These are phyloP conservation scores for Fragum whitleyi DNA, from an alignment of 2,888 invertebrate species.

Conservation along the genomic window DNA sequence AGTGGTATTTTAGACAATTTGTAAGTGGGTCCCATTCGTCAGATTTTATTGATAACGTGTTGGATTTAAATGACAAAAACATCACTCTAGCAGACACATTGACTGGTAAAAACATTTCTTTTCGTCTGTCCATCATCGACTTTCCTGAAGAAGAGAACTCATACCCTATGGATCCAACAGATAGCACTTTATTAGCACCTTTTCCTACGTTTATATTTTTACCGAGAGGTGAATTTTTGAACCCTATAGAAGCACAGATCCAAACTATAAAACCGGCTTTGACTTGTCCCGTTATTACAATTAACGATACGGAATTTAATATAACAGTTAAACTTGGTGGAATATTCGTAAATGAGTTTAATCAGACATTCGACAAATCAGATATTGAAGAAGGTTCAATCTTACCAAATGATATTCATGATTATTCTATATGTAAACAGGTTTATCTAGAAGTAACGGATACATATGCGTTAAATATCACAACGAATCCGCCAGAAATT, in stretches of 20 bases:
- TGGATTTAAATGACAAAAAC: neutral
- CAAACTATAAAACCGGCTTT: slow-evolving; percentile 13
- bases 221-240: neutral
- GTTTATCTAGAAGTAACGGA: slow-evolving; percentile 1
- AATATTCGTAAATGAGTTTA: neutral
- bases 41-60: neutral
- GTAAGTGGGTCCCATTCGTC: neutral
- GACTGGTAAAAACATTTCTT: neutral
- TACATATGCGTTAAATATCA: neutral
- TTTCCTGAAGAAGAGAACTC: neutral
- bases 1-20: neutral
- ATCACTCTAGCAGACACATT: neutral
- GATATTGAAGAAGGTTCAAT: neutral
- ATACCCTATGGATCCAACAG: neutral
- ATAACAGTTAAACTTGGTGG: neutral
- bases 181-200: neutral
- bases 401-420: neutral
- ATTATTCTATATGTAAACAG: slow-evolving; percentile 15
- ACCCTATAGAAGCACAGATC: neutral
- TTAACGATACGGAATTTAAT: neutral
- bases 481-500: neutral
- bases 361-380: neutral
- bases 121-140: neutral
- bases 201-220: neutral
- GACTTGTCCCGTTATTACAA: slow-evolving; percentile 8